Evolutionary conservation across 1,140 invertebrate genomes (phyloP), one percentile per base, ranked within the genome.

Genomic region (Drosophila neocordata): DNA sequence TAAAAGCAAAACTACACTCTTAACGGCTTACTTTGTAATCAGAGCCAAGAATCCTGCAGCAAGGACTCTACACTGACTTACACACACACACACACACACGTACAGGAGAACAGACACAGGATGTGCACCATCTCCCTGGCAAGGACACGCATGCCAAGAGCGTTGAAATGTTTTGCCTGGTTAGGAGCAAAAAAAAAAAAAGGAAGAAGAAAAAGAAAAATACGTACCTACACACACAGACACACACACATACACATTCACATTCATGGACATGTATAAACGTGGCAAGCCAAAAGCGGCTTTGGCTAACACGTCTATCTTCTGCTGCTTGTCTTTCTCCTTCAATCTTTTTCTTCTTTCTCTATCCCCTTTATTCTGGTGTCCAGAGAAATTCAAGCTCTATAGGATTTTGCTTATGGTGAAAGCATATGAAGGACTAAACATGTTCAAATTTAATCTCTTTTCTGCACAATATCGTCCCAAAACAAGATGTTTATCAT

Each of bases 21-120:
- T 76, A 83, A 83, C 80, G 80, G 65, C 80, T 83, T 83, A 84
- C 76, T 84, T 79, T 84, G 80, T 84, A 83, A 83, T 83, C 80
- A 83, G 81, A 73, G 69, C 69, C 69, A 71, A 55, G 71, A 70
- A 73, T 71, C 72, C 38, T 38, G 70, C 53, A 65, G 70, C 35
- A 51, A 56, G 60, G 64, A 65, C 53, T 64, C 63, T 51, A 73
- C 51, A 72, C 63, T 57, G 48, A 63, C 37, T 57, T 48, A 63
- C 37, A 12, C 57, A 56, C 22, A 27, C 53, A 73, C 27, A 31
- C 27, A 6, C 1, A 31, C 27, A 31, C 27, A 6, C 27, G 27
- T 31, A 31, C 12, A 41, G 38, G 13, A n/a, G 55, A 51, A 41
- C 41, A 61, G 59, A 73, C 59, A 60, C 65, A 65, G 41, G 57